Conservation (phyloP, 2,888 invertebrate genomes). For the Volucella inanis region DNA sequence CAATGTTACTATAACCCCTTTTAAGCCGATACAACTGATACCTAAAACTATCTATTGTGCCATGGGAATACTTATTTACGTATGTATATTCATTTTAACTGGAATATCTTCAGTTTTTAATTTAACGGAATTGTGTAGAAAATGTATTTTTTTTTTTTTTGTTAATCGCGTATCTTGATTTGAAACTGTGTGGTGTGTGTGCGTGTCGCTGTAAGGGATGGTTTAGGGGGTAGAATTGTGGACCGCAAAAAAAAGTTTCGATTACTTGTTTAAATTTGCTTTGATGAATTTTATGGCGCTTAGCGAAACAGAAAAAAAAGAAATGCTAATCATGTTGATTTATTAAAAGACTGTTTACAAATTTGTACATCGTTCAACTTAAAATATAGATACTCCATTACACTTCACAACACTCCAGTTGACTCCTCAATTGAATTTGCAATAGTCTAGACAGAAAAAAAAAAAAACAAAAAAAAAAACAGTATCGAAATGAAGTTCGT, state of each 20-base stretch:
- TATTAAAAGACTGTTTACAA: constrained; percentile 53
- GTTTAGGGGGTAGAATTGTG: constrained; percentile 47
- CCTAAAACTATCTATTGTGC: constrained; percentile 48
- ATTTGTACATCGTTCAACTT: constrained; percentile 45
- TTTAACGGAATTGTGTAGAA: constrained; percentile 37
- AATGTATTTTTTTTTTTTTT: constrained; percentile 33
- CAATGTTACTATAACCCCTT: constrained; percentile 43
- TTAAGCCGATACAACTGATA: constrained; percentile 40
- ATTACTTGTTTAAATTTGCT: constrained; percentile 44
- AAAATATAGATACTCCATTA: constrained; percentile 1
- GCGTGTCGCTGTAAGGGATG: constrained; percentile 55
- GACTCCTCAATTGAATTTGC: constrained; percentile 33
- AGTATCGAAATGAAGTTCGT: constrained; percentile 31
- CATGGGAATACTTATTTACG: constrained; percentile 59
- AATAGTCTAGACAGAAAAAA: constrained; percentile 60
- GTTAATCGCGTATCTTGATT: constrained; percentile 59
- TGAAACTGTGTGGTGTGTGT: constrained; percentile 20
- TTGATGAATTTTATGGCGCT: constrained; percentile 13
- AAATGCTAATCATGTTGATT: constrained; percentile 28
- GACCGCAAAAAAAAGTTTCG: constrained; percentile 12
- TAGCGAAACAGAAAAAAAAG: constrained; percentile 22
- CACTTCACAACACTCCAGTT: constrained; percentile 8
- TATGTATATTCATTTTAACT: too few species aligned
- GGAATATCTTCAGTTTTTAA: constrained; percentile 61
- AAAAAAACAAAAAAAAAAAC: constrained; percentile 1